These are phyloP conservation scores for Porites rus DNA, from an alignment of 92 coral and sea anemone species.

Conservation along the genomic window DNA sequence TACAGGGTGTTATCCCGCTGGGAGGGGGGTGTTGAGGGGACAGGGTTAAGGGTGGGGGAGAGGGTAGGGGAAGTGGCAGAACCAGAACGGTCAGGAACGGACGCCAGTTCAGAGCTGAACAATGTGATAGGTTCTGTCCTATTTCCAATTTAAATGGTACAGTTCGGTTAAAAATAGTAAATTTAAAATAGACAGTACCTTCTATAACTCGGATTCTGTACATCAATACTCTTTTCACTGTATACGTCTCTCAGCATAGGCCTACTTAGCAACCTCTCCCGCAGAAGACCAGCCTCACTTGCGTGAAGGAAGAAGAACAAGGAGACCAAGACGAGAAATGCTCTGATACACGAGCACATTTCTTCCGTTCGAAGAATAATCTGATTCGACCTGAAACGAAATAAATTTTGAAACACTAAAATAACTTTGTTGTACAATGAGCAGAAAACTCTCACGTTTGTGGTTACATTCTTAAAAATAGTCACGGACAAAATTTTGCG, in stretches of 20 bases:
- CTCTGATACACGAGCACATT: not conserved
- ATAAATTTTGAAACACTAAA: not conserved
- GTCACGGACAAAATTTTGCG: too few relatives aligned
- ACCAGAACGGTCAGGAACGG: too few relatives aligned
- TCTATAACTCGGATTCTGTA: not conserved
- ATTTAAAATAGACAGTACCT: constrained; percentile 3
- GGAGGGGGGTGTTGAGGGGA: too few relatives aligned
- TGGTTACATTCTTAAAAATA: too few relatives aligned
- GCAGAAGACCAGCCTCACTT: constrained; percentile 11
- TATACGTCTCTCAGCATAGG: not conserved
- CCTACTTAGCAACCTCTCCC: constrained; percentile 29
- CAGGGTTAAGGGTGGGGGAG: too few relatives aligned
- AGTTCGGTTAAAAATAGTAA: too few relatives aligned
- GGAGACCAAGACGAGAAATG: constrained; percentile 8
- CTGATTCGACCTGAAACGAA: not conserved
- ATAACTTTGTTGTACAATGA: too few relatives aligned
- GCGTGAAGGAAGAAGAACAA: constrained; percentile 9
- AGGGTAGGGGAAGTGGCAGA: too few relatives aligned
- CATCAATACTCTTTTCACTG: not conserved
- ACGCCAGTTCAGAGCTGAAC: too few relatives aligned
- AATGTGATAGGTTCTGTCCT: too few relatives aligned
- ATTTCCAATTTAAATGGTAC: not conserved
- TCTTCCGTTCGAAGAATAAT: not conserved
- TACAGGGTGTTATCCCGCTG: too few relatives aligned
- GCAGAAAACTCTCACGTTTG: too few relatives aligned